These are phyloP conservation scores for Myotis myotis DNA, from an alignment of 2,797 vertebrate species.

Conservation along the genomic window DNA sequence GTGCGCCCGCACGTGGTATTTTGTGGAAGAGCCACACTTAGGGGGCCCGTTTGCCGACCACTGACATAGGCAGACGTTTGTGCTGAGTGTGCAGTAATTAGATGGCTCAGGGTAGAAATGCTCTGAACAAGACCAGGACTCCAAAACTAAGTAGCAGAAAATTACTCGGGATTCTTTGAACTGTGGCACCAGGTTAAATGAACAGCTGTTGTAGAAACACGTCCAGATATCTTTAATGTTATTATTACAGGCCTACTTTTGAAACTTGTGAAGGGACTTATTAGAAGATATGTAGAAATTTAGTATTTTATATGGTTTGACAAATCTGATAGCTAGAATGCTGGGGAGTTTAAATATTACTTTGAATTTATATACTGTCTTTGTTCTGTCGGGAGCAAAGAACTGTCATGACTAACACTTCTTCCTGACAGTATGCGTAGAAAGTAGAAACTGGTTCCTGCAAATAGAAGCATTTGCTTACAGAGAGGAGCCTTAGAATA, in stretches of 20 bases:
- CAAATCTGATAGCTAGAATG: not conserved
- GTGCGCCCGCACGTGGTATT: no score
- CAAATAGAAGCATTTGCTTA: not conserved
- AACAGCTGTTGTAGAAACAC: not conserved
- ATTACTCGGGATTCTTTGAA: not conserved
- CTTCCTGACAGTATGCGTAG: not conserved
- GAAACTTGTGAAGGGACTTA: not conserved
- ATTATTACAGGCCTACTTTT: not conserved
- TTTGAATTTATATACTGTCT: not conserved
- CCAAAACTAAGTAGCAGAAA: not conserved
- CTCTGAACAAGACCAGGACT: not conserved
- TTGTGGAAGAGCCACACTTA: no score
- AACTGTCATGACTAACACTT: constrained; percentile 14
- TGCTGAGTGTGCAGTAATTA: not conserved
- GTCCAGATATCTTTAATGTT: not conserved
- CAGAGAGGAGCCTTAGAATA: not conserved
- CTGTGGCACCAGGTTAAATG: not conserved
- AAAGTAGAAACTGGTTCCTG: not conserved
- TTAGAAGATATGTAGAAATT: not conserved
- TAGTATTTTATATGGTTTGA: constrained; percentile 6
- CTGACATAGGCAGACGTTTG: not conserved
- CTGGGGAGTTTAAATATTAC: not conserved
- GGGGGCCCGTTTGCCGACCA: no score
- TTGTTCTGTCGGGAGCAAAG: constrained; percentile 38
- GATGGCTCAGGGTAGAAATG: not conserved